Base-by-base conservation (phyloP, 2,888 invertebrate genomes). In the Aphodius sticticus region DNA sequence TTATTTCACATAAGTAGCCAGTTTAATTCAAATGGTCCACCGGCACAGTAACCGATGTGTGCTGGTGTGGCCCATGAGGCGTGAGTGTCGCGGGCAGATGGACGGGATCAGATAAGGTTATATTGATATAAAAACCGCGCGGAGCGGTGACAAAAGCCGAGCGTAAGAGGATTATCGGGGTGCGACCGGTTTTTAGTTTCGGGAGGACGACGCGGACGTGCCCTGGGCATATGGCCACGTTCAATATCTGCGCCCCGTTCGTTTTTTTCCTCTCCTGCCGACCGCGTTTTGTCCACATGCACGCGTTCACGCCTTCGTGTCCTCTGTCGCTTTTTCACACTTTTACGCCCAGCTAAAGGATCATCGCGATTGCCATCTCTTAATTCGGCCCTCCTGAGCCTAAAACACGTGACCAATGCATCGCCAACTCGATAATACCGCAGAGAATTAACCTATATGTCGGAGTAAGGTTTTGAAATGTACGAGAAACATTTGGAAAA, bases 171-270 rank as follows among this genome's bases (percentile, higher is more conserved):
- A 83, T 84, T 84, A 86, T 83, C 84, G 84, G 85, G 87, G 86
- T 85, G 86, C 85, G 86, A 86, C 87, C 86, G 87, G 87, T 88
- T 87, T 88, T 88, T 86, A 86, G 85, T 86, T 86, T 86, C 86
- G 35, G 74, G 26, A n/a, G 53, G 53, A 53, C 53, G 53, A 53
- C 4, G 53, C 53, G 53, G 53, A 53, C 53, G 53, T 53, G 53
- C 53, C 53, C 74, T n/a, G 77, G 83, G 83, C 85, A 85, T 85
- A 85, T 85, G 85, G 85, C 81, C 81, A 75, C 78, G 78, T 69
- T 79, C 81, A 79, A 81, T 81, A 81, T 81, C 77, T 12, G 53
- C 53, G 53, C 53, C 53, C 35, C 74, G 74, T 38, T 53, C 75
- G 69, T 36, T 76, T 78, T 78, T 78, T 76, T 78, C 35, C 78